Base-by-base conservation (phyloP, 2,113 vertebrate species). In the Caracal caracal region DNA sequence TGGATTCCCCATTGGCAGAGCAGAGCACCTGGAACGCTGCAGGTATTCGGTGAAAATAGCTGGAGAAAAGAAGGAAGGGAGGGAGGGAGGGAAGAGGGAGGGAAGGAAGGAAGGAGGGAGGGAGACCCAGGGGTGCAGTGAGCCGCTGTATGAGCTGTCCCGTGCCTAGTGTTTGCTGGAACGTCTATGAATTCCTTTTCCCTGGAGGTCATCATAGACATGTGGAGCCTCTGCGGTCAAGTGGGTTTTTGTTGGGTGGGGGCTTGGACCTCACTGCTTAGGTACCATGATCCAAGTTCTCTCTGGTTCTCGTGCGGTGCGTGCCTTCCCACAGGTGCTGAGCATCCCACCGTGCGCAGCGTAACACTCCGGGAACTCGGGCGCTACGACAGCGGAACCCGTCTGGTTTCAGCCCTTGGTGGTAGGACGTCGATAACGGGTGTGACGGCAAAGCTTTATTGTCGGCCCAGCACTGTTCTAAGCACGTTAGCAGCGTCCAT, bases 401-500 rank as follows among this genome's bases (percentile, higher is more conserved):
- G 0, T 19, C 2, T 10, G 35, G 24, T 35, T 88, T 47, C 40
- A 43, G 40, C 40, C 35, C 26, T 51, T 37, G 5, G 10, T 7
- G 2, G 40, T n/a, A 2, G 20, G 26, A 0, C 5, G 16, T 17
- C 6, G n/a, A 3, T 12, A 0, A 1, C 11, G 51, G 35, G 13
- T 26, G 5, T 15, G 11, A 10, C 1, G 56, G 40, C 4, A 30
- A 13, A 28, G 5, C 1, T 78, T n/a, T 13, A n/a, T 37, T 30
- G 68, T 15, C 30, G 56, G 3, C 51, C 30, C 30, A 30, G 30
- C 10, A 35, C 13, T 7, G 0, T 79, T 43, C 35, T 15, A 22
- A 12, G 7, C 24, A 4, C 8, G 0, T 80, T 22, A 37, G 24
- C 15, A 13, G 33, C 1, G 20, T 13, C 0, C 0, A 17, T 24